Evolutionary conservation across 2,113 vertebrate species (phyloP), one percentile per base, ranked within the genome.

Genomic region (Ramphastos sulfuratus): DNA sequence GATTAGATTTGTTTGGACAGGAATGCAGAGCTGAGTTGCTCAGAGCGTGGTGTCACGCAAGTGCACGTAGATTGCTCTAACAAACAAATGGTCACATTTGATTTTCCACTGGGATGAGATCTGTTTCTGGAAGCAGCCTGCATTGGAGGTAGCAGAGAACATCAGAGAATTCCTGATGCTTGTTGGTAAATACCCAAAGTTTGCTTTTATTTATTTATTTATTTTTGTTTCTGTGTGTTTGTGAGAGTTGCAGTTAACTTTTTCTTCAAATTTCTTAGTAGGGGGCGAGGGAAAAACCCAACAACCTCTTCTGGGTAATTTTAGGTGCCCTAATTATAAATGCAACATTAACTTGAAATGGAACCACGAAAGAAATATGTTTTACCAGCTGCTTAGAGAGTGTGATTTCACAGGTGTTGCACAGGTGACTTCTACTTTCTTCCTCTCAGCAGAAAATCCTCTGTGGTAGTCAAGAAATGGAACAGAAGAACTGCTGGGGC

Each of bases 1-100:
- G 93, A 95, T 95, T 94, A 96, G 94, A 94, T 95, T 95, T 94
- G 87, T 88, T 96, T 96, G 59, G 87, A 95, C 92, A 95, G 88
- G 87, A 88, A 88, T 79, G 85, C 71, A 35, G 66, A 81, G 61
- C 52, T 88, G 82, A 85, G 85, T 83, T 65, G 50, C 61, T 91
- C 63, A 2, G 83, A 78, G 76, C 0, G 0, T 94, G 89, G 86
- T 96, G 93, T 96, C 94, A 94, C 3, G 11, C 71, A 84, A 96
- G 65, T 75, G 83, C 70, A 69, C 70, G 50, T 59, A 91, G 90
- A 90, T 94, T 72, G 35, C 42, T 92, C 55, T 90, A 95, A 87
- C 78, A 89, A 92, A 90, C 23, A 61, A 83, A 86, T 75, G 69
- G 61, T 72, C 39, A 20, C 54, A 15, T 83, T 94, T 91, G 76